Base-by-base conservation (phyloP, 2,797 vertebrate genomes). In the Rousettus madagascariensis region DNA sequence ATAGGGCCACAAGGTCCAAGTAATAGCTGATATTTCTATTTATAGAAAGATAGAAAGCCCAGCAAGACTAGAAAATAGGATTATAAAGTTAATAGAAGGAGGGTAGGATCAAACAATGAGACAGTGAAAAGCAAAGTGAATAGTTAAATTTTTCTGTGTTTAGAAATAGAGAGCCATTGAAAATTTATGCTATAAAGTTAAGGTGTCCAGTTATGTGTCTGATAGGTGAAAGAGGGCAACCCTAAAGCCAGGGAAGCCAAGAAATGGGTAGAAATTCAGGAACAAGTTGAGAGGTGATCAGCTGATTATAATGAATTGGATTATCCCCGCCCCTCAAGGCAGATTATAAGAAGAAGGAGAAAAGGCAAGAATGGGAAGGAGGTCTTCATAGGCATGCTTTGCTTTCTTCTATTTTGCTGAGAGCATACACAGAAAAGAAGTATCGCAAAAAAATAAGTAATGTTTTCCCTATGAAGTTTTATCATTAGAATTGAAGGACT, bases 331-430 rank as follows among this genome's bases (percentile, higher is more conserved):
- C 41, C 13, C 22, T 17, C 43, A 63, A 43, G 20, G 26, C 3
- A 55, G 19, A 17, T 69, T 75, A 57, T 13, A 78, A 41, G n/a
- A 55, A 43, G 71, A 92, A 77, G 10, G 46, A 41, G 19, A 46
- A 61, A 33, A 91, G n/a, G 28, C 36, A 46, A 96, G 51, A 41
- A 55, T 38, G 36, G 43, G 12, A 49, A 91, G 30, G 24, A 93
- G 3, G 12, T 77, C 16, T 93, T 86, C 55, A 66, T 46, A 78
- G 20, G 17, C 13, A 75, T 30, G n/a, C 15, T 91, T 65, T 65
- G 53, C 75, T 83, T 86, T 78, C 53, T 75, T 93, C 33, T 86
- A 6, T 83, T 94, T 90, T 90, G 26, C 20, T 53, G 51, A 88
- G 24, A 66, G 26, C 19, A 24, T 53, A 57, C 3, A 13, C 38